Conservation (phyloP, 1,140 invertebrate species). For the Pogonus chalceus region DNA sequence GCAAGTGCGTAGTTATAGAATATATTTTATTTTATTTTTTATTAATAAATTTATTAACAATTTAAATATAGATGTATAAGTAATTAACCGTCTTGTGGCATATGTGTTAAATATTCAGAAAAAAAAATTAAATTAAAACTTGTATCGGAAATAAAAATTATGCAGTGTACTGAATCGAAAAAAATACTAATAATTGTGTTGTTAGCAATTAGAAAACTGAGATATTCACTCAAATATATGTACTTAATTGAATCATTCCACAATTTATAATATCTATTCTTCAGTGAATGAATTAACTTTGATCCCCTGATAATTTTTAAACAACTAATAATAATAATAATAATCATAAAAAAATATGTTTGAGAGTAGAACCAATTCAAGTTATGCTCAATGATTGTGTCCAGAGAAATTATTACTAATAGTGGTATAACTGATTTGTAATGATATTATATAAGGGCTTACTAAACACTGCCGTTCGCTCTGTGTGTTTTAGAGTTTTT, state of each 20-base stretch:
- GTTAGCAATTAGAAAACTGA: not conserved
- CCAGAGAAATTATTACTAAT: too few species aligned
- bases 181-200: not conserved
- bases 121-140: not conserved
- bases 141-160: not conserved
- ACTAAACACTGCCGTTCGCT: constrained; percentile 30
- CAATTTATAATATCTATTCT: too few species aligned
- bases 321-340: too few species aligned
- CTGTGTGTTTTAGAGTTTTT: constrained; percentile 17
- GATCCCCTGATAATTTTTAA: too few species aligned
- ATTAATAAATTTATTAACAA: not conserved
- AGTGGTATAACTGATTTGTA: too few species aligned
- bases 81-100: constrained; percentile 20
- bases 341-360: too few species aligned
- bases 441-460: constrained; percentile 26
- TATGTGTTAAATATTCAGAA: constrained; percentile 20
- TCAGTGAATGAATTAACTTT: too few species aligned
- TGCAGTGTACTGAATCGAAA: not conserved
- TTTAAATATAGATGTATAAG: not conserved
- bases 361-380: too few species aligned
- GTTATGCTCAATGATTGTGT: too few species aligned
- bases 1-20: not conserved
- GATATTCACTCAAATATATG: too few species aligned
- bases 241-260: too few species aligned
- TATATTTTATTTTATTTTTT: not conserved